These are phyloP conservation scores for Dreissena rostriformis DNA, from an alignment of 1,140 invertebrate species.

Conservation along the genomic window DNA sequence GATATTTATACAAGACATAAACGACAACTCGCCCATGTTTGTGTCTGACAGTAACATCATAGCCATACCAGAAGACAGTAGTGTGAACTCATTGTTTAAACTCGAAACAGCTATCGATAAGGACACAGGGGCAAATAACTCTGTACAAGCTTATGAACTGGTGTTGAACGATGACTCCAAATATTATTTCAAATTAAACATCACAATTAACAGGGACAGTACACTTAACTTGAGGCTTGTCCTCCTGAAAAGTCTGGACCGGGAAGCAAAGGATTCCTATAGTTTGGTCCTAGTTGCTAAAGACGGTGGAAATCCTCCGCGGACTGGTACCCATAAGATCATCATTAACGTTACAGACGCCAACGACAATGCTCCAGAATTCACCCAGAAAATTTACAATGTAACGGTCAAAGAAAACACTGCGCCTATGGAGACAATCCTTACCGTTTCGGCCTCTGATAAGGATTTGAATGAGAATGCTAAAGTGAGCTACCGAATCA, in stretches of 20 bases:
- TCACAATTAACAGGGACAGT: slow-evolving; percentile 64
- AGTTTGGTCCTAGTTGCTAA: slow-evolving; percentile 68
- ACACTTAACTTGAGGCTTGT: slow-evolving; percentile 69
- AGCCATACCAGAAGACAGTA: slow-evolving; percentile 68
- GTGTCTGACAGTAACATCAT: slow-evolving; percentile 58
- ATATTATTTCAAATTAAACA: slow-evolving; percentile 64
- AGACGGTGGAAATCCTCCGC: slow-evolving; percentile 71
- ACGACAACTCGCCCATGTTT: slow-evolving; percentile 77
- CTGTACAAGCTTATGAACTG: slow-evolving; percentile 67
- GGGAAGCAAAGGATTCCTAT: slow-evolving; percentile 69
- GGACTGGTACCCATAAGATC: slow-evolving; percentile 67
- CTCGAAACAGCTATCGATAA: slow-evolving; percentile 70
- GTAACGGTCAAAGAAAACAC: slow-evolving; percentile 87
- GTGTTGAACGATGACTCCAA: slow-evolving; percentile 37
- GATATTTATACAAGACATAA: slow-evolving; percentile 69
- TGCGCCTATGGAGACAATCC: slow-evolving; percentile 55
- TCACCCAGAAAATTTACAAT: slow-evolving; percentile 67
- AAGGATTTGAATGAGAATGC: slow-evolving; percentile 75
- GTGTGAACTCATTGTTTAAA: slow-evolving; percentile 61
- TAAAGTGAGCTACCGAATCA: slow-evolving; percentile 48
- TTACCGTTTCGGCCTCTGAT: slow-evolving; percentile 71
- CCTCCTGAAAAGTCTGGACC: slow-evolving; percentile 65
- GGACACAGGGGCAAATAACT: slow-evolving; percentile 72
- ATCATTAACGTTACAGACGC: slow-evolving; percentile 84
- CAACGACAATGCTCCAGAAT: slow-evolving; percentile 77